A percentile compares a stretch with the other conserved stretches of the same genome.
Evolutionary conservation across 37 sponge, comb jelly and placozoan species (phyloP).

Genomic region (Eunapius fragilis): DNA sequence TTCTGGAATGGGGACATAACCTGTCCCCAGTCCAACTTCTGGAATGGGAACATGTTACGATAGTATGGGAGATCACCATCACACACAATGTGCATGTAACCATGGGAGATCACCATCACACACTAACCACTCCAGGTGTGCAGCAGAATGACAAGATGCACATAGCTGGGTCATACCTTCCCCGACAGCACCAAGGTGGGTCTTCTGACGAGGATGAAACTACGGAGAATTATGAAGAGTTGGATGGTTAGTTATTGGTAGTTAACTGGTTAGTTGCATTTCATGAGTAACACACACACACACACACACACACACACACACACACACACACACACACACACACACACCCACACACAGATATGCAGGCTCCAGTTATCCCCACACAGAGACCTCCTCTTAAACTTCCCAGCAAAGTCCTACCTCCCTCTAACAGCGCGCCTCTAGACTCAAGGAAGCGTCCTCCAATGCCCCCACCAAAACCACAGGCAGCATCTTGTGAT

Average conservation of each 20-base stretch:
- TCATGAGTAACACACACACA: not conserved
- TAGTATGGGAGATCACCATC: too few relatives aligned
- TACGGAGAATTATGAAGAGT: constrained; percentile 16
- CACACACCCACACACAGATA: not conserved
- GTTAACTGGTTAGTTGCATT: not conserved
- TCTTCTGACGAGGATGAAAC: not conserved
- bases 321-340: not conserved
- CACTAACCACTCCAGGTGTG: too few relatives aligned
- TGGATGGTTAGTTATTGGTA: constrained; percentile 1
- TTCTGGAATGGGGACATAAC: too few relatives aligned
- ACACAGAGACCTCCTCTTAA: not conserved
- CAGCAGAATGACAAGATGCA: not conserved
- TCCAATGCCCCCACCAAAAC: not conserved
- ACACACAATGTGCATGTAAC: too few relatives aligned
- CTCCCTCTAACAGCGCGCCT: not conserved
- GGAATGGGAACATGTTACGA: too few relatives aligned
- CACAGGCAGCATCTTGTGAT: not conserved
- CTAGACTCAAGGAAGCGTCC: not conserved
- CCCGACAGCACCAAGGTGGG: not conserved
- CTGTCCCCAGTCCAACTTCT: too few relatives aligned
- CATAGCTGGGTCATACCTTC: not conserved
- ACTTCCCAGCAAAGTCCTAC: not conserved
- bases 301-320: constrained; percentile 2
- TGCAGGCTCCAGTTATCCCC: not conserved
- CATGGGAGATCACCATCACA: too few relatives aligned